Conservation (phyloP, 1,140 invertebrate genomes). For the Monomorium pharaonis region DNA sequence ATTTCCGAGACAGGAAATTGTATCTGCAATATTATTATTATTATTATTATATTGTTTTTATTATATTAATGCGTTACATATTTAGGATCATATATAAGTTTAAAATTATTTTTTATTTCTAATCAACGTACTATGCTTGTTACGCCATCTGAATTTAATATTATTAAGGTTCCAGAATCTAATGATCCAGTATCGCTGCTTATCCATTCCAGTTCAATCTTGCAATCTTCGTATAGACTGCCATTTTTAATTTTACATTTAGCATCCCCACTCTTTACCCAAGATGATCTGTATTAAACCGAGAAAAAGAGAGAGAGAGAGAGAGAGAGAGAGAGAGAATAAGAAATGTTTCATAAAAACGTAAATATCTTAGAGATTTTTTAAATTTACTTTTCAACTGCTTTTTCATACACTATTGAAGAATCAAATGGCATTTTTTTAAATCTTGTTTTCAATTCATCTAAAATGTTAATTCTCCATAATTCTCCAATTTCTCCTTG, state of each 20-base stretch:
- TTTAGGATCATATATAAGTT: background rate
- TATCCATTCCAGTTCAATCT: constrained; percentile 93
- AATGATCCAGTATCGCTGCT: constrained; percentile 85
- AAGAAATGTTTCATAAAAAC: background rate
- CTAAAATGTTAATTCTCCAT: constrained; percentile 91
- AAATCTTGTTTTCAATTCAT: constrained; percentile 88
- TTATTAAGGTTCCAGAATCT: constrained; percentile 91
- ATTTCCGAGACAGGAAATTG: constrained; percentile 90
- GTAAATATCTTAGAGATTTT: constrained; percentile 7
- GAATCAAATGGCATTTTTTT: constrained; percentile 85
- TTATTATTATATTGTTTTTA: too few species aligned
- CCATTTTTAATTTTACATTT: constrained; percentile 88
- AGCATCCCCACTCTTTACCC: constrained; percentile 92
- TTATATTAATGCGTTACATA: background rate
- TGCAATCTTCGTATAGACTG: constrained; percentile 89
- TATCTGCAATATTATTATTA: constrained; percentile 81
- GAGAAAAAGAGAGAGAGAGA: too few species aligned
- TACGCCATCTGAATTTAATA: constrained; percentile 90
- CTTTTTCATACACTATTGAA: constrained; percentile 88
- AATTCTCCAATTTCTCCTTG: constrained; percentile 89
- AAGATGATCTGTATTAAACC: constrained; percentile 87
- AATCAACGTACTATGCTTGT: constrained; percentile 88
- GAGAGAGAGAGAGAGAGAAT: too few species aligned
- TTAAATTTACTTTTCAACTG: constrained; percentile 89
- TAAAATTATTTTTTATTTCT: background rate